phyloP scores from a whole-genome alignment of 2,888 invertebrate species.

The Folsomia candida region DNA sequence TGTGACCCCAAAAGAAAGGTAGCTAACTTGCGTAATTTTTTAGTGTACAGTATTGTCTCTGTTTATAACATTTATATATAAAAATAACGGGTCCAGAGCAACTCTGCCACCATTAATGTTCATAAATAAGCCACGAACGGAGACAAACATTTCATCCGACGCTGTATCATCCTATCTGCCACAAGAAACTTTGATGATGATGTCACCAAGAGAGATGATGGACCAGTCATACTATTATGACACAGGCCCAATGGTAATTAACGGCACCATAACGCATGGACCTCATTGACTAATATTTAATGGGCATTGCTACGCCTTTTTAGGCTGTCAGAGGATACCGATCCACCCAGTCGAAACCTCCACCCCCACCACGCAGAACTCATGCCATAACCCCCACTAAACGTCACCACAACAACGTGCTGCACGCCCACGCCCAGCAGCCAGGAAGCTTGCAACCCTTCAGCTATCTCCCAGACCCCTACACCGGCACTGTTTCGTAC shows the following conservation, averaged over 20 bases:
- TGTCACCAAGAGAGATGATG: background rate
- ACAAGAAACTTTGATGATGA: background rate
- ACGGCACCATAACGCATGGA: background rate
- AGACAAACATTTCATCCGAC: background rate
- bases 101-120: slow-evolving; percentile 31
- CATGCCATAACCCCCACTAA: background rate
- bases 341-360: background rate
- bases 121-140: slow-evolving; percentile 24
- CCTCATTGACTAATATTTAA: background rate
- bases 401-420: background rate
- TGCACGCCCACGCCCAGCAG: background rate
- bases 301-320: background rate
- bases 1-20: slow-evolving; percentile 35
- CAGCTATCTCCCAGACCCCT: slow-evolving; percentile 56
- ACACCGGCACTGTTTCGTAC: slow-evolving; percentile 50
- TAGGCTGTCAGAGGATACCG: background rate
- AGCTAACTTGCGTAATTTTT: too few species aligned
- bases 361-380: background rate
- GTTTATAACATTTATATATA: background rate
- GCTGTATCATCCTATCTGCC: background rate
- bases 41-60: background rate
- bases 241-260: background rate
- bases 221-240: background rate
- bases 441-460: background rate
- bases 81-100: slow-evolving; percentile 15